Evolutionary conservation across 2,888 invertebrate species (phyloP).

Genomic region (Ctena decussata): DNA sequence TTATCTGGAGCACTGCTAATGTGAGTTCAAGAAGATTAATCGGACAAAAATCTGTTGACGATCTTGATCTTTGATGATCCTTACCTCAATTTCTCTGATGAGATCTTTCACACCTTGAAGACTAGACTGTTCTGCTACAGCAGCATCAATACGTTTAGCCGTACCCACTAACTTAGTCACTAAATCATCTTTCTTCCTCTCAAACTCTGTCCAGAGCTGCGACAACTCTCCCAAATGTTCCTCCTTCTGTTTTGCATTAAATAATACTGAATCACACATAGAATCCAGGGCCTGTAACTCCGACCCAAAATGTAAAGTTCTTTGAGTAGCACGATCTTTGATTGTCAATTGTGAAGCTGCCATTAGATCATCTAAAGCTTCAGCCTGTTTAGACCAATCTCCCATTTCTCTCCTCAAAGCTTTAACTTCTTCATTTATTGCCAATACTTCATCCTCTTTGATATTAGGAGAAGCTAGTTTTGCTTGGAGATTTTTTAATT

Average conservation of each 20-base stretch:
- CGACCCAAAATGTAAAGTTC: constrained; percentile 81
- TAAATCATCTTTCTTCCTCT: constrained; percentile 90
- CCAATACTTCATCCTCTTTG: constrained; percentile 90
- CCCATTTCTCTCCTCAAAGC: constrained; percentile 88
- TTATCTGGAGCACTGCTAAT: too few species aligned
- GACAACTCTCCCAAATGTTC: constrained; percentile 85
- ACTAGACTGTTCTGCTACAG: constrained; percentile 72
- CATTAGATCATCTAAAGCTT: constrained; percentile 83
- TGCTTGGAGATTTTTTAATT: constrained; percentile 93
- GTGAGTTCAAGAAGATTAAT: too few species aligned
- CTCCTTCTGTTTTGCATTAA: constrained; percentile 81
- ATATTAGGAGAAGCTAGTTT: constrained; percentile 93
- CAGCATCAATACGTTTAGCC: constrained; percentile 70
- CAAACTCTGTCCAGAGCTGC: constrained; percentile 93
- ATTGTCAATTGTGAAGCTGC: constrained; percentile 78
- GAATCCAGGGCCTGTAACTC: constrained; percentile 80
- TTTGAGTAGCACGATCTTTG: constrained; percentile 83
- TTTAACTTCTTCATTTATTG: constrained; percentile 91
- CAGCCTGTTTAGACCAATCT: constrained; percentile 77
- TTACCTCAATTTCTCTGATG: constrained; percentile 81
- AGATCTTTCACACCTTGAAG: constrained; percentile 79
- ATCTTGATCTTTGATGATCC: too few species aligned
- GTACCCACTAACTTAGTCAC: constrained; percentile 76
- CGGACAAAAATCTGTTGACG: too few species aligned
- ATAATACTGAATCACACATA: constrained; percentile 75